Percentiles rank a stretch among this genome's conserved stretches.
Evolutionary conservation across 53 echinoderm and acorn worm genomes (phyloP).

Genomic region (Stichopus horrens): DNA sequence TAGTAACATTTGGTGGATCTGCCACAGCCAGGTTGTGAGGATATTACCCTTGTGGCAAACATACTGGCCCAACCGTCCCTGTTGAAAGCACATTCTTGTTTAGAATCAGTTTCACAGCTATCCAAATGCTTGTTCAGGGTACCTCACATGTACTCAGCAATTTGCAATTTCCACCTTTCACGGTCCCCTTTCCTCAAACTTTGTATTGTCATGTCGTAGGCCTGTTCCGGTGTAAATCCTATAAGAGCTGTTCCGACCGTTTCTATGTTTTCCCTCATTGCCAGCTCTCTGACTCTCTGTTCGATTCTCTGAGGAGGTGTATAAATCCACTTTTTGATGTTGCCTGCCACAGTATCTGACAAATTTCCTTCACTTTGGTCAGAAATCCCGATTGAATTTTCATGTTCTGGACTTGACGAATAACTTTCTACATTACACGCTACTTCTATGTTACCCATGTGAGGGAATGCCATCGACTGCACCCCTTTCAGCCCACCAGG

Average conservation of each 20-base stretch:
- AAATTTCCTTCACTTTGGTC: background rate
- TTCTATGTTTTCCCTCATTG: constrained; percentile 53
- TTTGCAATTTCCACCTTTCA: constrained; percentile 68
- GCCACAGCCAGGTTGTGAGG: too few species aligned
- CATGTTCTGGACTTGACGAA: background rate
- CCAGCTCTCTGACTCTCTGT: constrained; percentile 60
- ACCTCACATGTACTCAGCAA: background rate
- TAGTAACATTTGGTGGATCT: too few species aligned
- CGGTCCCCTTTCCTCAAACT: constrained; percentile 59
- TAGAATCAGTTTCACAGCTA: too few species aligned
- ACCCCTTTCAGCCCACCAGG: constrained; percentile 84
- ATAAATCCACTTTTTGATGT: constrained; percentile 38
- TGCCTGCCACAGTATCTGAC: background rate
- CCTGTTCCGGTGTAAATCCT: constrained; percentile 88
- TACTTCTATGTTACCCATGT: constrained; percentile 78
- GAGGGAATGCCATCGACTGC: constrained; percentile 89
- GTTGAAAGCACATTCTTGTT: too few species aligned
- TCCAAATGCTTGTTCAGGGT: background rate
- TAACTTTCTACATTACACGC: constrained; percentile 88
- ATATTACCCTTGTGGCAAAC: too few species aligned
- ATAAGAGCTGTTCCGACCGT: constrained; percentile 73
- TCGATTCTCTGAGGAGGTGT: constrained; percentile 69
- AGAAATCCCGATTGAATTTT: constrained; percentile 6
- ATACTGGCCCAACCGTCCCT: too few species aligned
- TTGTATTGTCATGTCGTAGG: constrained; percentile 57